Conservation (phyloP, 2,113 vertebrate genomes). For the Cephalopterus ornatus region DNA sequence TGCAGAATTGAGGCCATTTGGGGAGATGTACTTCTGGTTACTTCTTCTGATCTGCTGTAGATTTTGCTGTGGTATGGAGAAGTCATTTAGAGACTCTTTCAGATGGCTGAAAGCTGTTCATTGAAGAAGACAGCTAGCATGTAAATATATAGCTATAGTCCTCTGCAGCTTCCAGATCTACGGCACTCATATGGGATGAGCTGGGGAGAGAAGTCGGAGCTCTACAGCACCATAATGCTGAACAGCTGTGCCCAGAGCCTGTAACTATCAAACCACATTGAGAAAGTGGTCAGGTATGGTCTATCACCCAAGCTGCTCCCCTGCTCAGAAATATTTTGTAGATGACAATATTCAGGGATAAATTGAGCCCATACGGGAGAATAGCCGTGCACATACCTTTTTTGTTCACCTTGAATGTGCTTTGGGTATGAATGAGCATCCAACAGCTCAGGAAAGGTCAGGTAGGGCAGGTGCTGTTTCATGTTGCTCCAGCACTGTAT, state of each 20-base stretch:
- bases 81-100: neutral
- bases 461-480: neutral
- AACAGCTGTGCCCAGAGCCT: neutral
- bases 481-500: neutral
- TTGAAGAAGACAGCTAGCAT: neutral
- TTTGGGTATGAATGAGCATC: neutral
- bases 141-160: neutral
- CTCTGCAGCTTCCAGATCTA: neutral
- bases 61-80: neutral
- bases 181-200: neutral
- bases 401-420: neutral
- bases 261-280: neutral
- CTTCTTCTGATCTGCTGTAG: neutral
- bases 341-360: neutral
- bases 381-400: neutral
- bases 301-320: neutral
- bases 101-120: constrained; percentile 9
- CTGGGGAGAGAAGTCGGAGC: neutral
- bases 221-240: neutral
- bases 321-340: neutral
- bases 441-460: neutral
- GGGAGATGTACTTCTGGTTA: neutral
- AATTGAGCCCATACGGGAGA: neutral
- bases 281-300: neutral
- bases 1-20: neutral